Conservation (phyloP, 2,797 vertebrate species). For the Platalea minor region DNA sequence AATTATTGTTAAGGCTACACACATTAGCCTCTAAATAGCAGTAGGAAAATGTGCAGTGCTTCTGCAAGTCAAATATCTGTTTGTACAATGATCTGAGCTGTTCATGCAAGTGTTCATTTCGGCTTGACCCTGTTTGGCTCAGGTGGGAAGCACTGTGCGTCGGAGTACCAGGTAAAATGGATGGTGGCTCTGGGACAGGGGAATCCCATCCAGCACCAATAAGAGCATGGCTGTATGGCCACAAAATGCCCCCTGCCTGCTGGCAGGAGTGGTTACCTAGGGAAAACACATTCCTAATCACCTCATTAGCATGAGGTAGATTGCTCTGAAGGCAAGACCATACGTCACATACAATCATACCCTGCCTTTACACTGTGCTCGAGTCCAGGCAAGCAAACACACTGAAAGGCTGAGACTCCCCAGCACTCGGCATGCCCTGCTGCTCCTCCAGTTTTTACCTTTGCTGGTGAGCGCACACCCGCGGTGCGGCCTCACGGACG, state of each 20-base stretch:
- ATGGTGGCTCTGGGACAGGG: background rate
- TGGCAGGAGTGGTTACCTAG: background rate
- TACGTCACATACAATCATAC: background rate
- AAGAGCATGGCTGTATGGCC: background rate
- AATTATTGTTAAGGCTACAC: constrained; percentile 41
- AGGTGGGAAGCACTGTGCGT: background rate
- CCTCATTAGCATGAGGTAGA: background rate
- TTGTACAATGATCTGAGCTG: background rate
- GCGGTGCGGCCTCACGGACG: accelerated
- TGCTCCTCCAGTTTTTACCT: background rate
- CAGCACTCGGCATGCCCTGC: background rate
- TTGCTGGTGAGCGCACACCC: background rate
- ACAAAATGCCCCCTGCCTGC: background rate
- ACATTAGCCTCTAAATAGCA: constrained; percentile 13
- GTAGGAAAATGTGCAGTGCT: background rate
- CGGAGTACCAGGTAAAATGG: background rate
- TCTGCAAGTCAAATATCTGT: background rate
- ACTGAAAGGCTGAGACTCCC: background rate
- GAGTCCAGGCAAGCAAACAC: background rate
- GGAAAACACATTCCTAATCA: background rate
- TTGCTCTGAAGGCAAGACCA: background rate
- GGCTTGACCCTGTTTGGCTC: background rate
- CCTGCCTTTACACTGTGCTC: background rate
- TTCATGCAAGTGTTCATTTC: background rate
- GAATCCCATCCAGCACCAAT: background rate